Percentiles rank a stretch among this genome's conserved stretches.
Conservation (phyloP, 2,113 vertebrate species). For the Plestiodon gilberti region DNA sequence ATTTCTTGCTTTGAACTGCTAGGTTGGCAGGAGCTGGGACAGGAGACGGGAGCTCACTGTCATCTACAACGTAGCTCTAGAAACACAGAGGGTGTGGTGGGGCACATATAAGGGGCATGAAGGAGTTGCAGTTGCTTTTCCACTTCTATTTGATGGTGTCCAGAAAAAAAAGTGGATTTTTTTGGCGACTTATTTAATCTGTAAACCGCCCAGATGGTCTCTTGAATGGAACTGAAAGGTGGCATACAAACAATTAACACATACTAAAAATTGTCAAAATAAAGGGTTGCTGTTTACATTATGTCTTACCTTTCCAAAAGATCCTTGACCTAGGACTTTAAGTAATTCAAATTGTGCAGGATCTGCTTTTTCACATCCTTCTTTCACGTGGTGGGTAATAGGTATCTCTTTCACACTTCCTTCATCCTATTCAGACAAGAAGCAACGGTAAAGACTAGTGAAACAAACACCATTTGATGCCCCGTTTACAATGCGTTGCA, state of each 20-base stretch:
- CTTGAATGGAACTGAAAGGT: no score
- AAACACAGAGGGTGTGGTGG: no score
- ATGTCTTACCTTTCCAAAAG: slow-evolving; percentile 92
- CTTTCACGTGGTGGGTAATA: slow-evolving; percentile 96
- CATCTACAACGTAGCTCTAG: no score
- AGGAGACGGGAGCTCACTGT: no score
- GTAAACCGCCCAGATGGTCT: no score
- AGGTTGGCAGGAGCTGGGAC: no score
- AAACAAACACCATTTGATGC: neutral
- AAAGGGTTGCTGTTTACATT: neutral
- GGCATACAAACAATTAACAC: neutral
- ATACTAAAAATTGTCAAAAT: neutral
- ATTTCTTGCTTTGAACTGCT: no score
- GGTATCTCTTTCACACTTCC: slow-evolving; percentile 93
- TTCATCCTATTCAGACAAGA: slow-evolving; percentile 82
- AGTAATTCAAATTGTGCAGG: slow-evolving; percentile 95
- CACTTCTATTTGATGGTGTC: no score
- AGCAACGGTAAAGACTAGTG: neutral
- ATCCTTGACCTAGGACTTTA: slow-evolving; percentile 97
- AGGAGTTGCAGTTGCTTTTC: no score
- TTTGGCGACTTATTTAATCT: no score
- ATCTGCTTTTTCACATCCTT: slow-evolving; percentile 97
- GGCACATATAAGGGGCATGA: no score
- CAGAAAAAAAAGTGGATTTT: no score
- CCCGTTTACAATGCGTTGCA: neutral